Conservation (phyloP, 2,797 vertebrate species). For the Poecilia velifera region DNA sequence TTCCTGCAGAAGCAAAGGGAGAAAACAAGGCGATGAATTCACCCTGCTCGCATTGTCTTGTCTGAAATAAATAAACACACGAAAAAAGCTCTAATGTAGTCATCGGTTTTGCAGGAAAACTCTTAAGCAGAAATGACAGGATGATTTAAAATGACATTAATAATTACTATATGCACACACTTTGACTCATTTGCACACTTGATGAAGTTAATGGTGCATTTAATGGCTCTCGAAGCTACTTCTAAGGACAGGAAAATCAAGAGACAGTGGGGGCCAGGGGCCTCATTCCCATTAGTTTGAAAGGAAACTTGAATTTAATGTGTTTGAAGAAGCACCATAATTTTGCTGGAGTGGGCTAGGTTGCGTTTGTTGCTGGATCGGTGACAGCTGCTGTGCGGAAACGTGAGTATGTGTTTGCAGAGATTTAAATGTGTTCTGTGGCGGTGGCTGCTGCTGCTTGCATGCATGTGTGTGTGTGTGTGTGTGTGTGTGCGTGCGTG, state of each 20-base stretch:
- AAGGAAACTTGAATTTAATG: conserved; percentile 69
- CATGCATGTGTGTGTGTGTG: conserved; percentile 17
- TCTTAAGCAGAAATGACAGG: conserved; percentile 23
- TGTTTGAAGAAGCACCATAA: conserved; percentile 64
- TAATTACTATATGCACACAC: conserved; percentile 21
- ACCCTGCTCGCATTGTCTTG: neutral
- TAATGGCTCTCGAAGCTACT: conserved; percentile 53
- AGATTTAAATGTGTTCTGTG: conserved; percentile 61
- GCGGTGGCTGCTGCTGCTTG: conserved; percentile 34
- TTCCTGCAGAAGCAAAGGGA: conserved; percentile 80
- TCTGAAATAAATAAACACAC: neutral
- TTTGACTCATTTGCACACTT: conserved; percentile 27
- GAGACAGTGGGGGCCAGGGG: conserved; percentile 40
- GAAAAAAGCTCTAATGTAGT: conserved; percentile 8
- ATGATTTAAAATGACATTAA: conserved; percentile 31
- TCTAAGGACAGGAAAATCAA: conserved; percentile 45
- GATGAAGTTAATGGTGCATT: conserved; percentile 56
- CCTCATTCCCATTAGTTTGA: conserved; percentile 52
- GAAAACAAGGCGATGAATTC: conserved; percentile 23
- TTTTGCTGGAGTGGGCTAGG: conserved; percentile 68
- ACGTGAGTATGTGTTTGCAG: conserved; percentile 56
- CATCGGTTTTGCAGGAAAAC: conserved; percentile 18
- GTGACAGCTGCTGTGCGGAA: conserved; percentile 72
- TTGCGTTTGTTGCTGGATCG: conserved; percentile 66
- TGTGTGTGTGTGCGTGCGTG: conserved; percentile 29